phyloP scores from a whole-genome alignment of 2,797 vertebrate genomes.

The Poecile montanus region DNA sequence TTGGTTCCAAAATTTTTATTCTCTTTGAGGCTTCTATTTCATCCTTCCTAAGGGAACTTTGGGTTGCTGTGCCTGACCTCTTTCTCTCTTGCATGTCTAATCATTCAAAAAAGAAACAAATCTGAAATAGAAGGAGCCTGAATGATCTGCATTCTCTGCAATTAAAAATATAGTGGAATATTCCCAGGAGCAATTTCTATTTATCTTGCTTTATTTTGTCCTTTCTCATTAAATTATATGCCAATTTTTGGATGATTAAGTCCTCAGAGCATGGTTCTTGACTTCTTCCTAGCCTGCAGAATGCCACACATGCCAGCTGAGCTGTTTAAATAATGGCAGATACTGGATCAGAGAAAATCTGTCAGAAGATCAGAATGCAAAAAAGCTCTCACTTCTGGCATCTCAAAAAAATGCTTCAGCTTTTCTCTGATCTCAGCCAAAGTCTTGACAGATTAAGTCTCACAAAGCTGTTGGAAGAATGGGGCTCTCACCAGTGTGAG shows the following conservation, averaged over 20 bases:
- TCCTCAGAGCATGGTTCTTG: conserved; percentile 3
- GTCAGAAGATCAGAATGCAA: conserved; percentile 11
- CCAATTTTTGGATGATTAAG: conserved; percentile 10
- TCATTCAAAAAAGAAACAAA: background rate
- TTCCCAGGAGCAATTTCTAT: conserved; percentile 34
- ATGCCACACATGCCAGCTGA: background rate
- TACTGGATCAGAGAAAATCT: background rate
- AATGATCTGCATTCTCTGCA: background rate
- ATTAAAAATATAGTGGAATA: conserved; percentile 20
- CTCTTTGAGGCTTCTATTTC: background rate
- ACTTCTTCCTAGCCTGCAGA: conserved; percentile 1
- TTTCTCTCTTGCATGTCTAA: background rate
- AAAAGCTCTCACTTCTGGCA: background rate
- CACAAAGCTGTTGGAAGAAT: background rate
- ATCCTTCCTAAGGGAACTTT: background rate
- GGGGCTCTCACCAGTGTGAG: background rate
- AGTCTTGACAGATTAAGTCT: background rate
- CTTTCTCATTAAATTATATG: conserved; percentile 28
- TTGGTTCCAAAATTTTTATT: background rate
- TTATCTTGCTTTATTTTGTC: conserved; percentile 47
- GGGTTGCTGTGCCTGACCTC: background rate
- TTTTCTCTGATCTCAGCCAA: background rate
- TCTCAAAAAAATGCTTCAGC: background rate
- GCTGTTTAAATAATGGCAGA: background rate
- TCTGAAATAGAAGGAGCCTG: background rate